Base-by-base conservation (phyloP, 2,888 invertebrate genomes). In the Eupithecia exiguata region DNA sequence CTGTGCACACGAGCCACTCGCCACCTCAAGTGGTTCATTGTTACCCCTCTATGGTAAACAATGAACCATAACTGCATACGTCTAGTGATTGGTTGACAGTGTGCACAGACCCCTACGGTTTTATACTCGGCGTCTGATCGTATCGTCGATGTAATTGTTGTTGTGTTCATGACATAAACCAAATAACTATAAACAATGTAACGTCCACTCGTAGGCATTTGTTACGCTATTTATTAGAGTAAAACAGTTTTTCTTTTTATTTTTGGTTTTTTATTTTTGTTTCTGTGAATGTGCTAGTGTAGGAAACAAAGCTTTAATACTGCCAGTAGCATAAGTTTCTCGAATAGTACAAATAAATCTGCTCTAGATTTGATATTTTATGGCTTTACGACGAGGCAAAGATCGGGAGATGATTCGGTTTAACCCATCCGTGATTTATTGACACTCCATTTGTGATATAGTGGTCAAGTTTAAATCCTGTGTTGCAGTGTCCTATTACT, bases 161-260 rank as follows among this genome's bases (percentile, higher is more conserved):
- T 76, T 86, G 86, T 88, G 87, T 88, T 88, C 82, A 85, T 79
- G 80, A 79, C 79, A 73, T 80, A 82, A 80, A 80, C 85, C 87
- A 87, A 87, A 86, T 84, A 83, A 77, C 79, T 72, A 69, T 71
- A 73, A 77, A 77, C 83, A 77, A 80, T 81, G 76, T 79, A 81
- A 82, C 75, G 72, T 78, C 76, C 78, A 78, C 77, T 70, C 72
- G 74, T 77, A 77, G 80, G 78, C 77, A 81, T 81, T 84, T 87
- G 85, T 88, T 86, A 86, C 80, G 70, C 83, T 87, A 88, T 90
- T 90, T 89, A 89, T 89, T 90, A 84, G 85, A 93, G 91, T 91
- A 91, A 92, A 91, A 82, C 80, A 83, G 87, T 91, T 89, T 88
- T 88, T 86, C 88, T 86, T 84, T 77, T 82, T 78, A 78, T 77